Evolutionary conservation across 2,797 vertebrate species (phyloP).

Genomic region (Gorsachius magnificus): DNA sequence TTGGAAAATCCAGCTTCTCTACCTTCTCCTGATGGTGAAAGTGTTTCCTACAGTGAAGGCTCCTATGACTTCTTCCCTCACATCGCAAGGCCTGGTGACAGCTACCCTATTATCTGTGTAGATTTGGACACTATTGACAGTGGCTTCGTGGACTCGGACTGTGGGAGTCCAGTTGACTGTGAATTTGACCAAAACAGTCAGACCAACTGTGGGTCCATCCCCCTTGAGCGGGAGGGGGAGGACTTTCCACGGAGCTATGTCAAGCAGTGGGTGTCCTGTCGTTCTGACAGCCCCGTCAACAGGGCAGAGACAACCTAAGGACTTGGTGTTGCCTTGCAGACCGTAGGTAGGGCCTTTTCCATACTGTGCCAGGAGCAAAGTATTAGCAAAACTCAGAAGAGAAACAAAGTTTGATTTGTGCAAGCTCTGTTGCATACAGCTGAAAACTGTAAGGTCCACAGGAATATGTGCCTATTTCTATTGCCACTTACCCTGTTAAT

Average conservation of each 20-base stretch:
- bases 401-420: not conserved
- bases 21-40: slow-evolving; percentile 75
- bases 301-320: not conserved
- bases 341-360: not conserved
- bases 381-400: not conserved
- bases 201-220: not conserved
- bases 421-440: not conserved
- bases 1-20: slow-evolving; percentile 38
- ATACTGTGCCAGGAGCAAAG: not conserved
- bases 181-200: slow-evolving; percentile 59
- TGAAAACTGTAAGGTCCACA: not conserved
- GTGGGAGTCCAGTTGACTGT: slow-evolving; percentile 76
- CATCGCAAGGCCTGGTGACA: slow-evolving; percentile 75
- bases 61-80: slow-evolving; percentile 74
- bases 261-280: slow-evolving; percentile 77
- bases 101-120: slow-evolving; percentile 81
- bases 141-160: slow-evolving; percentile 88
- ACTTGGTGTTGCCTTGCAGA: not conserved
- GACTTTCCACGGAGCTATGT: slow-evolving; percentile 76
- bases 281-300: not conserved
- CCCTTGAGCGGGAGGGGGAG: not conserved
- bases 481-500: not conserved
- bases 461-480: not conserved
- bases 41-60: slow-evolving; percentile 69
- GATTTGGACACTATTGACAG: slow-evolving; percentile 94